Percentiles rank a stretch among this genome's conserved stretches.
Conservation (phyloP, 1,140 invertebrate species). For the Potamilus streckersoni region DNA sequence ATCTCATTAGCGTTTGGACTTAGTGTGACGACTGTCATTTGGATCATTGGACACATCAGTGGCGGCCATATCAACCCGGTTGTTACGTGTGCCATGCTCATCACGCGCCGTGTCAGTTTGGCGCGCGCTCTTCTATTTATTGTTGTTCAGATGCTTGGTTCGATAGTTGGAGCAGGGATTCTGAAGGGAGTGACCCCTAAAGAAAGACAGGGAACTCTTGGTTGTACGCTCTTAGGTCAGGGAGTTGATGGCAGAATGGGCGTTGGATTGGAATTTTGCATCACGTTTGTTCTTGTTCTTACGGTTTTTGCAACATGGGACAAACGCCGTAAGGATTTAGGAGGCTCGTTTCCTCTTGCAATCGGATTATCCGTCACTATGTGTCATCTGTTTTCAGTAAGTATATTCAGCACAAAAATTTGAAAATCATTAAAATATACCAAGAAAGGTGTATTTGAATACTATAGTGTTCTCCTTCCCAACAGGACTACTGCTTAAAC, state of each 20-base stretch:
- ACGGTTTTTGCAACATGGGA: constrained; percentile 91
- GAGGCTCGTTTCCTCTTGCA: constrained; percentile 88
- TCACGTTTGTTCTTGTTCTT: constrained; percentile 89
- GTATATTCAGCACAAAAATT: constrained; percentile 4
- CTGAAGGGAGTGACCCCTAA: constrained; percentile 72
- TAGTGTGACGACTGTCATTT: constrained; percentile 61
- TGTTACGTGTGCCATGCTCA: constrained; percentile 82
- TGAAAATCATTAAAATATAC: too few species aligned
- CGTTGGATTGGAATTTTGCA: constrained; percentile 84
- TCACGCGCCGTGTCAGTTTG: constrained; percentile 61
- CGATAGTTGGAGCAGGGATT: constrained; percentile 80
- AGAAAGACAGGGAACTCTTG: constrained; percentile 73
- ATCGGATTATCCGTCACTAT: constrained; percentile 82
- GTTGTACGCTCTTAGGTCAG: constrained; percentile 70
- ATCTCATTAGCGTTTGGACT: constrained; percentile 63
- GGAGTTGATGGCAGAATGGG: constrained; percentile 72
- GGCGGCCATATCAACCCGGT: constrained; percentile 93
- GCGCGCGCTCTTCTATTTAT: constrained; percentile 59
- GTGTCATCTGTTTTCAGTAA: constrained; percentile 82
- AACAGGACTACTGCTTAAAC: too few species aligned
- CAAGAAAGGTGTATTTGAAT: too few species aligned
- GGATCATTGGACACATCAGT: constrained; percentile 81
- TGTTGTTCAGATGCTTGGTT: constrained; percentile 74
- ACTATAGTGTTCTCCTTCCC: too few species aligned
- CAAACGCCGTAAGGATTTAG: constrained; percentile 79